Conservation (phyloP, 2,888 invertebrate species). For the Nymphalis polychloros region DNA sequence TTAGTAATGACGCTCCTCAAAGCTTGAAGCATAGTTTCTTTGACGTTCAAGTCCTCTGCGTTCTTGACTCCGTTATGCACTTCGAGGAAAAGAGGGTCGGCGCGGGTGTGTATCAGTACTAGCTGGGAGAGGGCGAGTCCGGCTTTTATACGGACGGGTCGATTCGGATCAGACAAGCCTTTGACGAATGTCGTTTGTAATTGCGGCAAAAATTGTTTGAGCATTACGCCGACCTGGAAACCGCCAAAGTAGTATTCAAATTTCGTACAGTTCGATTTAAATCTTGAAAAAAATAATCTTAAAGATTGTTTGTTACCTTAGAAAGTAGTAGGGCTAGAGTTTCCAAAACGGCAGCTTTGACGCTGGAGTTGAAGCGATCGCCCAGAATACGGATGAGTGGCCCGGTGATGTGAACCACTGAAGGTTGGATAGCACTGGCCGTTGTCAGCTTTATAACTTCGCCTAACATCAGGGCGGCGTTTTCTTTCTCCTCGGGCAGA, state of each 20-base stretch:
- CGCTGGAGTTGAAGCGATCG: conserved; percentile 95
- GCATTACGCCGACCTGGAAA: conserved; percentile 91
- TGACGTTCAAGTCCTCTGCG: conserved; percentile 91
- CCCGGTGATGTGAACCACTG: conserved; percentile 98
- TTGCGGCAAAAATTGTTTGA: conserved; percentile 99
- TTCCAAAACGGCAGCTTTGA: conserved; percentile 97
- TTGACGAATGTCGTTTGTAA: conserved; percentile 99
- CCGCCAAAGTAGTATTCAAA: not conserved
- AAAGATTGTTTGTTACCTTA: conserved; percentile 82
- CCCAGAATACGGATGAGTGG: conserved; percentile 98
- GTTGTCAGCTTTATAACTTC: conserved; percentile 92
- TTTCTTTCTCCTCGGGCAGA: conserved; percentile 96
- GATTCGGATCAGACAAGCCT: conserved; percentile 93
- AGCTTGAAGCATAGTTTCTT: conserved; percentile 95
- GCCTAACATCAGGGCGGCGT: conserved; percentile 94
- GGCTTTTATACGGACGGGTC: conserved; percentile 93
- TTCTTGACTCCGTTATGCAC: conserved; percentile 92
- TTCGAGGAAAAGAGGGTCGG: conserved; percentile 97
- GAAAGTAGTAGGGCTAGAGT: conserved; percentile 94
- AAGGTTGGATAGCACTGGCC: conserved; percentile 94
- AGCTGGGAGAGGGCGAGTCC: conserved; percentile 93
- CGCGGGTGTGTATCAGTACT: conserved; percentile 94
- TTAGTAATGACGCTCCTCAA: conserved; percentile 91
- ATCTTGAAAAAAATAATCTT: not conserved
- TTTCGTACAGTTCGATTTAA: not conserved